phyloP scores from a whole-genome alignment of 2,113 vertebrate species.

The Gymnocephalus cernua region DNA sequence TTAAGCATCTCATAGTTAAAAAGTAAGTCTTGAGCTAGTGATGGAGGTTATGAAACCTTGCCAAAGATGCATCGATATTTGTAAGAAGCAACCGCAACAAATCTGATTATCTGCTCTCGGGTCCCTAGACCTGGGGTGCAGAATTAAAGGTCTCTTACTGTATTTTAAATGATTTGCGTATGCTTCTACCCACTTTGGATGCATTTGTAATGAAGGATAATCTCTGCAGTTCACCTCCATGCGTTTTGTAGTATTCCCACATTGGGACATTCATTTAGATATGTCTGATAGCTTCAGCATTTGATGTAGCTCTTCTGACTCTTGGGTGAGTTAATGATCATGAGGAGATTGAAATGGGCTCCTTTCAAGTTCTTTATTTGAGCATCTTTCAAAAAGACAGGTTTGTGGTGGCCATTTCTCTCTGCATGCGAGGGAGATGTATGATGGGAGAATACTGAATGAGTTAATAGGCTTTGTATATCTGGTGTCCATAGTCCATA shows the following conservation, averaged over 20 bases:
- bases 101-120: slow-evolving; percentile 1
- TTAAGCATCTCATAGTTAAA: not conserved
- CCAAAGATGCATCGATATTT: not conserved
- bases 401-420: slow-evolving; percentile 74
- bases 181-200: not conserved
- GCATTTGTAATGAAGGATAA: not conserved
- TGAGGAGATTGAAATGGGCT: slow-evolving; percentile 53
- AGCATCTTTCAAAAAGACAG: slow-evolving; percentile 76
- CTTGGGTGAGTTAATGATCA: slow-evolving; percentile 54
- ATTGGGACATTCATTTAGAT: slow-evolving; percentile 11
- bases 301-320: slow-evolving; percentile 51
- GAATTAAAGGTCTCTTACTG: slow-evolving; percentile 15
- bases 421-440: slow-evolving; percentile 36
- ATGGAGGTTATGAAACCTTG: slow-evolving; percentile 7
- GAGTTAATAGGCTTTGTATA: slow-evolving; percentile 72
- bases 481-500: slow-evolving; percentile 57
- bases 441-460: slow-evolving; percentile 43
- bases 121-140: not conserved
- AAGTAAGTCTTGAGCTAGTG: not conserved
- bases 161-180: slow-evolving; percentile 9
- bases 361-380: slow-evolving; percentile 58
- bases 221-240: not conserved
- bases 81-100: slow-evolving; percentile 14
- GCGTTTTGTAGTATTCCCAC: slow-evolving; percentile 14
- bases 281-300: slow-evolving; percentile 19